Conservation (phyloP, 1,140 invertebrate species). For the Listronotus oregonensis region DNA sequence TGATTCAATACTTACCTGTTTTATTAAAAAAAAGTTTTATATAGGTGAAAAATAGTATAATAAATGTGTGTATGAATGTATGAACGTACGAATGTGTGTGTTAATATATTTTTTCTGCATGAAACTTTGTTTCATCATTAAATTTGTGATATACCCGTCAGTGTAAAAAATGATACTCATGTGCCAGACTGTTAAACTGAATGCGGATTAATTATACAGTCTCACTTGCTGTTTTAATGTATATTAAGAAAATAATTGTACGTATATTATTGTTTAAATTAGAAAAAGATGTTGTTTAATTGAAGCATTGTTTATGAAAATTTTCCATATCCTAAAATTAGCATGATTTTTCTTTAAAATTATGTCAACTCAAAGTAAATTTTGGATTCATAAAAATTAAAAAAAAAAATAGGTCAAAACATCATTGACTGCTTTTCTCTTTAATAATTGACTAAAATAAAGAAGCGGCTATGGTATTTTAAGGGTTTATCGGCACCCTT, state of each 20-base stretch:
- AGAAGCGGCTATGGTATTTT: no score
- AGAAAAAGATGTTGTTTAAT: constrained; percentile 32
- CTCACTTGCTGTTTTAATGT: constrained; percentile 40
- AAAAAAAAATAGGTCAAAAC: no score
- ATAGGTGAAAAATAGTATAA: constrained; percentile 28
- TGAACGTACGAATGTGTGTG: constrained; percentile 23
- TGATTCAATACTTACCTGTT: constrained; percentile 36
- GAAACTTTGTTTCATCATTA: constrained; percentile 36
- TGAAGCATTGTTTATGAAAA: constrained; percentile 24
- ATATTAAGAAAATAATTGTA: constrained; percentile 32
- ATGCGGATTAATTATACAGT: constrained; percentile 31
- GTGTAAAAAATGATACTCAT: constrained; percentile 50
- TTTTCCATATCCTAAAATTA: constrained; percentile 24
- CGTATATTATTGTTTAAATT: constrained; percentile 32
- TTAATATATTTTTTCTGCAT: constrained; percentile 41
- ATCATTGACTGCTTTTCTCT: no score
- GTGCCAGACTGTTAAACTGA: constrained; percentile 50
- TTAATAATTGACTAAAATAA: no score
- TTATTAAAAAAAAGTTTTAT: constrained; percentile 24
- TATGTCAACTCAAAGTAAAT: neutral
- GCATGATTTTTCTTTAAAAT: neutral
- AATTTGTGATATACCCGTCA: constrained; percentile 34
- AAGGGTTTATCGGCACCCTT: no score
- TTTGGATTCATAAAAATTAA: no score
- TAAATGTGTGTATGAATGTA: constrained; percentile 22